Conservation (phyloP, 2,888 invertebrate genomes). For the Meghimatium bilineatum region DNA sequence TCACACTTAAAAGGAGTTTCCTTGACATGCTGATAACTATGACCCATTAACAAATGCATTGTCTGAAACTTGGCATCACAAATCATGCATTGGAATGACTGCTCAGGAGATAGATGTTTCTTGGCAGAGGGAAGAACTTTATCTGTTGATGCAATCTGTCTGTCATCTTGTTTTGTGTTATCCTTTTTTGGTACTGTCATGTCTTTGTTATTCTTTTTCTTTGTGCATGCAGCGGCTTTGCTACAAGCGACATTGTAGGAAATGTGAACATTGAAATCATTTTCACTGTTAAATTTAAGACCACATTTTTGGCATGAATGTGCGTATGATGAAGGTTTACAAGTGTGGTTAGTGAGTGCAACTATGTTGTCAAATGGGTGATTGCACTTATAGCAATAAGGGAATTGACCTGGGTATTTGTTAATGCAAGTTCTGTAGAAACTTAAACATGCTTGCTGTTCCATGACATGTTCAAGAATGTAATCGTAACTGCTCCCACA, state of each 20-base stretch:
- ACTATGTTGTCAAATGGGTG: neutral
- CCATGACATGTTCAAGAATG: slow-evolving; percentile 9
- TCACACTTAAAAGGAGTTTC: slow-evolving; percentile 20
- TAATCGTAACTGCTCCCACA: neutral
- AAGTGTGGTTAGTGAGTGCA: neutral
- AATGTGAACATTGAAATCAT: neutral
- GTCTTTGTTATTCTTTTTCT: neutral
- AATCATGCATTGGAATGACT: slow-evolving; percentile 17
- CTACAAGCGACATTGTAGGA: neutral
- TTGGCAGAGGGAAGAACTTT: neutral
- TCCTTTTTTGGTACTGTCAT: neutral
- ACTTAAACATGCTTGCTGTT: slow-evolving; percentile 23
- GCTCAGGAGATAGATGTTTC: neutral
- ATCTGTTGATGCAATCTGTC: neutral
- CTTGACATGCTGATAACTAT: slow-evolving; percentile 36
- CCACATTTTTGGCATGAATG: slow-evolving; percentile 16
- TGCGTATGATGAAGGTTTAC: slow-evolving; percentile 3
- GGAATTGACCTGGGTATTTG: neutral
- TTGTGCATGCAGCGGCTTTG: neutral
- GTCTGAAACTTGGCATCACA: slow-evolving; percentile 23
- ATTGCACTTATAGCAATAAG: slow-evolving; percentile 37
- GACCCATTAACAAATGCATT: slow-evolving; percentile 23
- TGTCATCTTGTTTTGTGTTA: neutral
- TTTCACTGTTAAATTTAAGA: slow-evolving; percentile 16
- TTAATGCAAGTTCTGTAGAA: slow-evolving; percentile 3